Base-by-base conservation (phyloP, 53 echinoderm and acorn worm species). In the Apostichopus leukothele region DNA sequence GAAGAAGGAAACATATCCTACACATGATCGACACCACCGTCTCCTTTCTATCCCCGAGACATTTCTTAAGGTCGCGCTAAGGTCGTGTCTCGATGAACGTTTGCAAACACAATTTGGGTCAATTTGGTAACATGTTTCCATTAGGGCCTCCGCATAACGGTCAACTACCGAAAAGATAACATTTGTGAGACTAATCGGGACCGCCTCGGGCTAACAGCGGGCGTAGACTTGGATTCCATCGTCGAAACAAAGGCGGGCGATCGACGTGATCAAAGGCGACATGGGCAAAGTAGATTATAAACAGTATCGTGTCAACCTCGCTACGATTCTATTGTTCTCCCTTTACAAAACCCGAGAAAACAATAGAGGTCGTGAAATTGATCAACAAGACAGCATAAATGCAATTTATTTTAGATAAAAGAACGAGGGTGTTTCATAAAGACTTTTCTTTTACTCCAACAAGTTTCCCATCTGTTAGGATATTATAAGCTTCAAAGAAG, bases 141-240 rank as follows among this genome's bases (percentile, higher is more conserved):
- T 71, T 71, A 71, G 71, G 13, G 18, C 54, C 53, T 57, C 27
- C 39, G 39, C 79, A 18, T n/a, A 59, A 81, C 81, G 81, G 81
- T 54, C 81, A 81, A 81, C 81, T 51, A 81, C 55, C 16, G 71
- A 54, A 81, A 25, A 81, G 59, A 81, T 81, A 81, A 81, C 81
- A 81, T 81, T 81, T 81, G 81, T 81, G 21, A 53, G 57, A 81
- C 81, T 59, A 81, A 16, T 55, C 19, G 71, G 18, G 3, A 81
- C 20, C 19, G 81, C 81, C 81, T 59, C 14, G n/a, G 81, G 81
- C 81, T 54, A 81, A 54, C 52, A 76, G 26, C 39, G 76, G 76
- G 50, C 76, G 76, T 20, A 76, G 52, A 51, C 52, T 13, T 26
- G 77, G 77, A 14, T 77, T 77, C 77, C 50, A 77, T 77, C 39